Evolutionary conservation across 2,797 vertebrate genomes (phyloP).

Genomic region (Phataginus tricuspis): DNA sequence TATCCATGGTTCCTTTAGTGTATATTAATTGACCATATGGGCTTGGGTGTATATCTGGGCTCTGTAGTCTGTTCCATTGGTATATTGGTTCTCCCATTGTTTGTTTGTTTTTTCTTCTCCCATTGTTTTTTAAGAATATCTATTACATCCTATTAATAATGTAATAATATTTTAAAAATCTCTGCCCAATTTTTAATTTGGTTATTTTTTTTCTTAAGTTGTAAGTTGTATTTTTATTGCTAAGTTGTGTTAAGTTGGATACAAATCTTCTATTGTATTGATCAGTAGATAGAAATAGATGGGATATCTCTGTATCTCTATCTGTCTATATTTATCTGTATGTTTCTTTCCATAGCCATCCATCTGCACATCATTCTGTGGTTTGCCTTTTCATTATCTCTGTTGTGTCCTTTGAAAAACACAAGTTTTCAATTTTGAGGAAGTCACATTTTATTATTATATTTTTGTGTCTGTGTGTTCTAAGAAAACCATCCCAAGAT

Average conservation of each 20-base stretch:
- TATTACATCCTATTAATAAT: too few species aligned
- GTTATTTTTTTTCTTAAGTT: background rate
- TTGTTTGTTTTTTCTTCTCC: too few species aligned
- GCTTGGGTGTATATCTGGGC: too few species aligned
- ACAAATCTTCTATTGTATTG: background rate
- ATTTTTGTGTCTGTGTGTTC: background rate
- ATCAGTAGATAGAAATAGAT: background rate
- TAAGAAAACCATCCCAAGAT: background rate
- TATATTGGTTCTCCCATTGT: too few species aligned
- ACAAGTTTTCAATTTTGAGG: background rate
- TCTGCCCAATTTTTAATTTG: background rate
- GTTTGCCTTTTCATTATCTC: background rate
- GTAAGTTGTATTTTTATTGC: background rate
- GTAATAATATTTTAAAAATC: background rate
- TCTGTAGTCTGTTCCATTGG: too few species aligned
- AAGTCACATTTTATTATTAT: background rate
- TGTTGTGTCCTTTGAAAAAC: background rate
- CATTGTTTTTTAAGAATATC: too few species aligned
- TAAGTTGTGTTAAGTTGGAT: background rate
- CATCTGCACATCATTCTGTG: background rate
- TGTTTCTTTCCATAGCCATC: background rate
- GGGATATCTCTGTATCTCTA: background rate
- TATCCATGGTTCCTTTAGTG: too few species aligned
- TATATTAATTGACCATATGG: too few species aligned
- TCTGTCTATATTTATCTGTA: background rate